A percentile compares a stretch with the other conserved stretches of the same genome.
Evolutionary conservation across 2,797 vertebrate species (phyloP).

Genomic region (Eutrigla gurnardus): DNA sequence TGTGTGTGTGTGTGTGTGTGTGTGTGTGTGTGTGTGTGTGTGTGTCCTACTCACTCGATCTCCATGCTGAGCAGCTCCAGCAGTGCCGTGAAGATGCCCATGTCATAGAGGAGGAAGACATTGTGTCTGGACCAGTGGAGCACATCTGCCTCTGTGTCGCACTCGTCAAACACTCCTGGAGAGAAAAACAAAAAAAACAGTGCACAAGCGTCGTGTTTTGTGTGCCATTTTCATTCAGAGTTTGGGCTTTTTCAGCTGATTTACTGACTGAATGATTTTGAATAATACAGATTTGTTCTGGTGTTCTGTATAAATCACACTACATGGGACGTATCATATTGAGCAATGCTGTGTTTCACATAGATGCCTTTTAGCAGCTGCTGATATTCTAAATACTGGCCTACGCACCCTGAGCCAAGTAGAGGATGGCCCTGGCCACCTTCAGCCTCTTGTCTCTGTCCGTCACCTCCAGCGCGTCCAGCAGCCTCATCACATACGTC

Average conservation of each 20-base stretch:
- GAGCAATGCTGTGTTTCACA: too few relatives aligned
- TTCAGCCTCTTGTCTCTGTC: conserved; percentile 91
- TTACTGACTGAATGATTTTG: too few relatives aligned
- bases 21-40: too few relatives aligned
- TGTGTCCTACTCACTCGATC: conserved; percentile 90
- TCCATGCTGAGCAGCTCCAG: conserved; percentile 98
- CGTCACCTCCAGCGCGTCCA: conserved; percentile 95
- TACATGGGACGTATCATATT: too few relatives aligned
- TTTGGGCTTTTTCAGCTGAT: too few relatives aligned
- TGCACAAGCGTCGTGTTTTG: too few relatives aligned
- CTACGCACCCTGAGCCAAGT: conserved; percentile 93
- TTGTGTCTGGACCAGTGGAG: conserved; percentile 95
- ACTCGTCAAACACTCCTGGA: conserved; percentile 94
- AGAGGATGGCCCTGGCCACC: conserved; percentile 92
- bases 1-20: too few relatives aligned
- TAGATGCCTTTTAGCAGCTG: too few relatives aligned
- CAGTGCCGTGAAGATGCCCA: conserved; percentile 95
- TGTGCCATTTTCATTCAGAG: background rate
- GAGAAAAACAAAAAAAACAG: background rate
- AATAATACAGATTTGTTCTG: too few relatives aligned
- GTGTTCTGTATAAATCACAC: too few relatives aligned
- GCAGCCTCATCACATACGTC: conserved; percentile 90
- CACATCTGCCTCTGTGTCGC: conserved; percentile 90
- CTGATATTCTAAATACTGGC: too few relatives aligned
- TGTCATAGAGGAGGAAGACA: conserved; percentile 93